Evolutionary conservation across 2,797 vertebrate genomes (phyloP), one percentile per base, ranked within the genome.

Genomic region (Microcaecilia unicolor): DNA sequence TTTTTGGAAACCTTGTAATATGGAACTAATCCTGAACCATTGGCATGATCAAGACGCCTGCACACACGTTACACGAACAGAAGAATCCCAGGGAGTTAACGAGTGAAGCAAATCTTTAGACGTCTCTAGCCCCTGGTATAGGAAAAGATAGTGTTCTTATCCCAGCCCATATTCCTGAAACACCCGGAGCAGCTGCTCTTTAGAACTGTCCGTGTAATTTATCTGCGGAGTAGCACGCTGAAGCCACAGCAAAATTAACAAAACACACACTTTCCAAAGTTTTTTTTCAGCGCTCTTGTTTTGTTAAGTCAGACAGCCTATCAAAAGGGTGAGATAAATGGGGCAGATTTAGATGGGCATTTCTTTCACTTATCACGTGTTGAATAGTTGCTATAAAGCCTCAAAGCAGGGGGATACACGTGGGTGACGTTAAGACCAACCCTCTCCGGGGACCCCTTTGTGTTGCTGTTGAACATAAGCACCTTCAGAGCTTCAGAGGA

Each of bases 361-460:
- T 69, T 68, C 61, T 63, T 63, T 47, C 67, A 70, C 66, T 72
- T 63, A 54, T 97, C 91, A 94, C 91, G 92, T 94, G 93, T 80
- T 72, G 55, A 74, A 74, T 67, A 76, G 87, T 84, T 85, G 85
- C 70, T 77, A 74, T 77, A 84, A 89, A 89, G 88, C 84, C 83
- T 76, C 59, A 53, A 69, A 70, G 83, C 81, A 70, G 65, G 78
- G n/a, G 78, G 73, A 67, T 84, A 80, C 87, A 89, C 87, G 85
- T 87, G 90, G 92, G 88, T 88, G 86, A 92, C 83, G 85, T 74
- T 81, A 86, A 84, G 89, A 88, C 90, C 92, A 90, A 77, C 90
- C 92, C 91, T 93, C 92, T 89, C 82, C 81, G 51, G 88, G 89
- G 87, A 92, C 88, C 88, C 95, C 86, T 92, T 95, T 95, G 93